phyloP scores from a whole-genome alignment of 2,797 vertebrate species.

The Leptodactylus fallax region DNA sequence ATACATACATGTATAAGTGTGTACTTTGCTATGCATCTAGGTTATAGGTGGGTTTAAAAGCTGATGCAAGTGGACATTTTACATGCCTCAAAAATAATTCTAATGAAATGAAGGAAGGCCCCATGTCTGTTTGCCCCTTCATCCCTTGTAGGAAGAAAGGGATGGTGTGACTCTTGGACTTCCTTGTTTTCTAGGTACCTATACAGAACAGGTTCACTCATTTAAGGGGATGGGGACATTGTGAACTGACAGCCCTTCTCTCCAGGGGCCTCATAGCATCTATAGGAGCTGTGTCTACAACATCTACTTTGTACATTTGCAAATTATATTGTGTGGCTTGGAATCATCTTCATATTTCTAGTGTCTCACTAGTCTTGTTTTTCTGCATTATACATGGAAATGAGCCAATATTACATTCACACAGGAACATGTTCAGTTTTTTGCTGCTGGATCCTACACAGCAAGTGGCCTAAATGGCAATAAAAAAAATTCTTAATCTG shows the following conservation, averaged over 20 bases:
- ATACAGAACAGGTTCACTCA: too few species aligned
- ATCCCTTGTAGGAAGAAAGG: too few species aligned
- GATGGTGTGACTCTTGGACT: neutral
- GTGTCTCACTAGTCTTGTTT: neutral
- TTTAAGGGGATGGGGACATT: neutral
- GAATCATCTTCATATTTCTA: neutral
- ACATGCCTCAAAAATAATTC: neutral
- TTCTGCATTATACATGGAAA: neutral
- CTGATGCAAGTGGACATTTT: neutral
- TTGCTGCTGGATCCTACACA: too few species aligned
- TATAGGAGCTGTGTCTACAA: neutral
- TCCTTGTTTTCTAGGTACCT: too few species aligned
- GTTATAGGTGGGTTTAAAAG: neutral
- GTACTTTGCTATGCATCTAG: neutral
- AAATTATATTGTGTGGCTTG: neutral
- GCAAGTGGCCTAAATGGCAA: too few species aligned
- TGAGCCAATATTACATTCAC: neutral
- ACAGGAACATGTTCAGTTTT: neutral
- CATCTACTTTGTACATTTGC: neutral
- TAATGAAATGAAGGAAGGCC: neutral
- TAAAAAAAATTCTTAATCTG: too few species aligned
- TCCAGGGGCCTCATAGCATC: neutral
- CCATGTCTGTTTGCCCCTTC: neutral
- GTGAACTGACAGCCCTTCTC: neutral
- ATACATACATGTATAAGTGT: too few species aligned